Evolutionary conservation across 2,888 invertebrate genomes (phyloP).

Genomic region (Mayetiola destructor): DNA sequence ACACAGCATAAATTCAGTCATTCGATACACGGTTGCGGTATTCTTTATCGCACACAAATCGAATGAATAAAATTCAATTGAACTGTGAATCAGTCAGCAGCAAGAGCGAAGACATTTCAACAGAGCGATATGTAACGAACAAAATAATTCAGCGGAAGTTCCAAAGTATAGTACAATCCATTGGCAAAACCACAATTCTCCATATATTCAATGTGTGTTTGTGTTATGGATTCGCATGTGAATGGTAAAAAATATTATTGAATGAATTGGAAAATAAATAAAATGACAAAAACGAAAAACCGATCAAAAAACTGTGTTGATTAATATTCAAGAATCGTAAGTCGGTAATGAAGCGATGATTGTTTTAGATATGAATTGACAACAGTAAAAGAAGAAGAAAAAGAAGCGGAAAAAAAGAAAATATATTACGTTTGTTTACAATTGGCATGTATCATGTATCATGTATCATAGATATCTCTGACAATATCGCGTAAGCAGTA

Average conservation of each 20-base stretch:
- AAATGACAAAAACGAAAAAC: too few species aligned
- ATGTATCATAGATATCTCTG: too few species aligned
- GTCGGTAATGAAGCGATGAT: background rate
- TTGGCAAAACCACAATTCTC: background rate
- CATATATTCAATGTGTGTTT: too few species aligned
- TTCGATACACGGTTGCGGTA: background rate
- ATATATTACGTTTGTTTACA: slow-evolving; percentile 11
- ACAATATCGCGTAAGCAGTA: too few species aligned
- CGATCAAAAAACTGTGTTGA: too few species aligned
- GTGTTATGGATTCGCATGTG: too few species aligned
- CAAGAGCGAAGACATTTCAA: background rate
- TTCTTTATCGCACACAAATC: background rate
- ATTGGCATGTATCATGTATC: background rate
- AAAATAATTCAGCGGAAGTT: slow-evolving; percentile 12
- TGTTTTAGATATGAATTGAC: background rate
- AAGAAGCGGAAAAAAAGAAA: background rate
- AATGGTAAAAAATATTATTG: background rate
- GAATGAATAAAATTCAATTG: background rate
- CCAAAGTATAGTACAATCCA: background rate
- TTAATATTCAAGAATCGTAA: slow-evolving; percentile 2
- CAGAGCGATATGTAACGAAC: background rate
- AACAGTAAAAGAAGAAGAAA: background rate
- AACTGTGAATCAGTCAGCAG: too few species aligned
- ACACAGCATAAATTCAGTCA: background rate
- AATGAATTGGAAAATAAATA: too few species aligned